Evolutionary conservation across 2,888 invertebrate genomes (phyloP).

Genomic region (Isoperla grammatica): DNA sequence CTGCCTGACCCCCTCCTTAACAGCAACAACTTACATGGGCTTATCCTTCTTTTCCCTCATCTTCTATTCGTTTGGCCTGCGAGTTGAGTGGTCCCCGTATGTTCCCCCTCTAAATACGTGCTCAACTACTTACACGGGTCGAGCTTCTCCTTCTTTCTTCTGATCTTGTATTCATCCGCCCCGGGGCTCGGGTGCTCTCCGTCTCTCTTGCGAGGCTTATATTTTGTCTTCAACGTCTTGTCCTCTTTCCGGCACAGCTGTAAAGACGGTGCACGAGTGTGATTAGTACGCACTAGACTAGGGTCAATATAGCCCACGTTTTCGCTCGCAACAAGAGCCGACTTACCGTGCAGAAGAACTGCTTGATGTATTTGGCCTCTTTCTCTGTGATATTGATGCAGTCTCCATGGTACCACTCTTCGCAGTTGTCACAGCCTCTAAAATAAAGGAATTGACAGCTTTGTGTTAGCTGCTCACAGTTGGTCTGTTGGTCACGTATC

Average conservation of each 20-base stretch:
- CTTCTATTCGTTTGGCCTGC: too few species aligned
- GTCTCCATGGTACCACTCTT: slow-evolving; percentile 98
- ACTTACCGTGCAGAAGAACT: slow-evolving; percentile 75
- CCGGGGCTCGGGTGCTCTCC: slow-evolving; percentile 33
- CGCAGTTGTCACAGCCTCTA: slow-evolving; percentile 93
- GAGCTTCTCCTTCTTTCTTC: slow-evolving; percentile 33
- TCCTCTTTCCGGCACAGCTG: slow-evolving; percentile 74
- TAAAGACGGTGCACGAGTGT: slow-evolving; percentile 26
- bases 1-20: too few species aligned
- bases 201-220: slow-evolving; percentile 40
- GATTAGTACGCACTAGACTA: too few species aligned
- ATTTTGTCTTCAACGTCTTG: slow-evolving; percentile 55
- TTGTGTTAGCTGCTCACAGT: slow-evolving; percentile 1
- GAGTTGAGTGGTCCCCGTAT: too few species aligned
- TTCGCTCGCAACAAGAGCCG: too few species aligned
- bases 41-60: too few species aligned
- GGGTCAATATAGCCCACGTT: too few species aligned
- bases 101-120: too few species aligned
- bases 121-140: slow-evolving; percentile 22
- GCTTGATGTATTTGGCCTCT: slow-evolving; percentile 88
- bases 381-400: slow-evolving; percentile 93
- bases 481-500: background rate
- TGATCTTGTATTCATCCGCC: slow-evolving; percentile 36
- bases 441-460: slow-evolving; percentile 33
- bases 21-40: too few species aligned